Evolutionary conservation across 2,113 vertebrate genomes (phyloP).

Genomic region (Myodes glareolus): DNA sequence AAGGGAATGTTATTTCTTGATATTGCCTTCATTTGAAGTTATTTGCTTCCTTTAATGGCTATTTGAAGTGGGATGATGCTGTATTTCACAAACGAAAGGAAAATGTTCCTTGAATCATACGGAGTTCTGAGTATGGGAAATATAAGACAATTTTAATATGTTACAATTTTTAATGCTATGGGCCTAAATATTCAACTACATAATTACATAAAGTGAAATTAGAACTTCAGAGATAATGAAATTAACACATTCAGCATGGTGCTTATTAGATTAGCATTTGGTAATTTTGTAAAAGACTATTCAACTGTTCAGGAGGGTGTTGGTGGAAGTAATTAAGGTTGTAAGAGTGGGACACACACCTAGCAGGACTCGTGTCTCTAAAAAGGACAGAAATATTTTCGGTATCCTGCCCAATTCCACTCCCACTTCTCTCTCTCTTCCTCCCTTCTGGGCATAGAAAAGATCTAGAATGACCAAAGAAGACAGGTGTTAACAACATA

Average conservation of each 20-base stretch:
- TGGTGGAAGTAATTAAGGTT: neutral
- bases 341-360: neutral
- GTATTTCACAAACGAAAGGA: conserved; percentile 1
- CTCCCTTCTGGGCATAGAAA: neutral
- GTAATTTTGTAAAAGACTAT: neutral
- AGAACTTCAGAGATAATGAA: neutral
- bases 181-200: neutral
- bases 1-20: neutral
- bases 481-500: neutral
- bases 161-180: neutral
- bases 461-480: neutral
- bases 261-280: neutral
- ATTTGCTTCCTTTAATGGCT: conserved; percentile 31
- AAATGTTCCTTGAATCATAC: conserved; percentile 36
- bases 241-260: neutral
- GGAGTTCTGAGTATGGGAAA: neutral
- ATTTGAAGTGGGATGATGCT: neutral
- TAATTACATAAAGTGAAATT: neutral
- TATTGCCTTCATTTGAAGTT: conserved; percentile 19
- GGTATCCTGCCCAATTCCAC: no score
- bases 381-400: neutral
- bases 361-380: neutral
- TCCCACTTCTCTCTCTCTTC: no score
- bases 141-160: neutral
- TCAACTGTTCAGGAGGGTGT: neutral